These are phyloP conservation scores for Maconellicoccus hirsutus DNA, from an alignment of 1,140 invertebrate species.

Conservation along the genomic window DNA sequence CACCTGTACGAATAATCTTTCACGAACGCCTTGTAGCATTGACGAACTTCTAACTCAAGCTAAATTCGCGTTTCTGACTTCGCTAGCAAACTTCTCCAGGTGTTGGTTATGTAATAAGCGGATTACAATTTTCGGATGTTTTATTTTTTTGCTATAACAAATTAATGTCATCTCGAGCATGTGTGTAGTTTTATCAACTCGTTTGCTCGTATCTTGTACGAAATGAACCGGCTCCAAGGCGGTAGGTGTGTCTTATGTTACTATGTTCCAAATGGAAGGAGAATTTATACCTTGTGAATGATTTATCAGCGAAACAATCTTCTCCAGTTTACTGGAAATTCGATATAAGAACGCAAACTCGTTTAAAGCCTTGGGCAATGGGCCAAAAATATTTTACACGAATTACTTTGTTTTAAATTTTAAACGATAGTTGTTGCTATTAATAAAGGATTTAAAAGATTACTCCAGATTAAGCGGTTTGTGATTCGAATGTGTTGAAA, in stretches of 20 bases:
- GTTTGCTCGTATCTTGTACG: background rate
- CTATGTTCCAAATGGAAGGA: background rate
- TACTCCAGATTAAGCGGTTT: too few relatives aligned
- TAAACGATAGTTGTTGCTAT: too few relatives aligned
- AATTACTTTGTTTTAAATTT: too few relatives aligned
- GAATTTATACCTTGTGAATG: background rate
- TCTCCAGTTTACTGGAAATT: background rate
- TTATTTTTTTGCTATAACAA: background rate
- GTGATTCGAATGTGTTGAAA: too few relatives aligned
- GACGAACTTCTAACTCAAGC: background rate
- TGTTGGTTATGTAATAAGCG: slow-evolving; percentile 8
- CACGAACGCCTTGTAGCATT: background rate
- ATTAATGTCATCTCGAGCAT: background rate
- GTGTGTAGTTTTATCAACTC: background rate
- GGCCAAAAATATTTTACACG: background rate
- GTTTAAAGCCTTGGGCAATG: background rate
- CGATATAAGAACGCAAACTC: background rate
- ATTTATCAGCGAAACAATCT: background rate
- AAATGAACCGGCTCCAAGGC: background rate
- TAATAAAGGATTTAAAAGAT: too few relatives aligned
- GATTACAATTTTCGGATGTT: slow-evolving; percentile 9
- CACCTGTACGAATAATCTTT: background rate
- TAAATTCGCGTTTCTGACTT: background rate
- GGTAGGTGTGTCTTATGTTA: background rate
- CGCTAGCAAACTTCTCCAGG: background rate